These are phyloP conservation scores for Ramphastos sulfuratus DNA, from an alignment of 2,113 vertebrate species.

Conservation along the genomic window DNA sequence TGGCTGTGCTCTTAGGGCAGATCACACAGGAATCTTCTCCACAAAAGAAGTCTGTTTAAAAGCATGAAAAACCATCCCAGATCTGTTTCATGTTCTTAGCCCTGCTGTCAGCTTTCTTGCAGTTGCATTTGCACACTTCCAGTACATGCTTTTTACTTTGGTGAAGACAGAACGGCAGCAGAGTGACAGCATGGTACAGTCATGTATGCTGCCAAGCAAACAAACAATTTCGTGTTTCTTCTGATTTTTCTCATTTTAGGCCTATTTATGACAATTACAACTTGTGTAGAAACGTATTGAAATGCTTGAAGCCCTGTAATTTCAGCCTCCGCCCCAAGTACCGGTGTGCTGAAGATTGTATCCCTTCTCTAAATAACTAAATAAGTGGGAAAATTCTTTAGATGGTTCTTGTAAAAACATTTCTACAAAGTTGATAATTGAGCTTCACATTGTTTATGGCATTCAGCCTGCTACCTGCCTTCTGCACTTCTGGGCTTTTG, in stretches of 20 bases:
- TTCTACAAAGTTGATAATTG: background rate
- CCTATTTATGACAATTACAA: background rate
- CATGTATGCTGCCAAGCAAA: background rate
- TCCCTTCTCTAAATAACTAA: background rate
- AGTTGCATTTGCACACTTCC: background rate
- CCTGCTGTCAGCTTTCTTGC: background rate
- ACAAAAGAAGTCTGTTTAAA: background rate
- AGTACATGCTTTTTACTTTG: background rate
- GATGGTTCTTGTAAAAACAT: background rate
- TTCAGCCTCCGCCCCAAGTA: background rate
- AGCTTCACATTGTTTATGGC: background rate
- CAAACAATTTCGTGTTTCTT: background rate
- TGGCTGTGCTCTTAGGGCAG: background rate
- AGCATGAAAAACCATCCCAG: background rate
- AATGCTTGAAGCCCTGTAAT: background rate
- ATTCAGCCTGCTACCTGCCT: background rate
- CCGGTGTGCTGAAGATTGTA: background rate
- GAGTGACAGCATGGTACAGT: background rate
- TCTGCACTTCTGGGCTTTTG: background rate
- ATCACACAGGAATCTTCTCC: background rate
- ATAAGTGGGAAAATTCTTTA: background rate
- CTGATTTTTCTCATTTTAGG: background rate
- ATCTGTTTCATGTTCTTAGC: background rate
- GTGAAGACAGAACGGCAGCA: background rate
- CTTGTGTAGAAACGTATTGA: background rate